phyloP scores from a whole-genome alignment of 2,797 vertebrate genomes.

The Typhlichthys subterraneus region DNA sequence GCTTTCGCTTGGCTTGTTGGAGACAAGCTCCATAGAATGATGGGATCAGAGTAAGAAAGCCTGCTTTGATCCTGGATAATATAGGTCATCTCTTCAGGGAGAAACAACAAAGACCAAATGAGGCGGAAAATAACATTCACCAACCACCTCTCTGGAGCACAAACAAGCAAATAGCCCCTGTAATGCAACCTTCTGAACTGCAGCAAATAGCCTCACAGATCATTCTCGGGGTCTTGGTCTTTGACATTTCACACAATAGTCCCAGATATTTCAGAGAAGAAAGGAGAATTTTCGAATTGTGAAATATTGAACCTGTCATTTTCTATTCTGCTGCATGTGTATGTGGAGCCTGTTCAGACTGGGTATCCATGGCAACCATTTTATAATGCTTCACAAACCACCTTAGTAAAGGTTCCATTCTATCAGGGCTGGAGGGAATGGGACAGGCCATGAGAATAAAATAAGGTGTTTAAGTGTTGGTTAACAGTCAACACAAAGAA shows the following conservation, averaged over 20 bases:
- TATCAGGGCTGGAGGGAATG: constrained; percentile 62
- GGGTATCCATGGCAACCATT: constrained; percentile 80
- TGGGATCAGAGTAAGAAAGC: constrained; percentile 56
- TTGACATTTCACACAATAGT: constrained; percentile 41
- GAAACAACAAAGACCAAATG: constrained; percentile 71
- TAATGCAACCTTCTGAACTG: constrained; percentile 20
- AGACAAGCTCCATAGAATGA: constrained; percentile 44
- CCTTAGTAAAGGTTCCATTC: constrained; percentile 74
- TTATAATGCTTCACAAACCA: constrained; percentile 77
- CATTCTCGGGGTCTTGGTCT: constrained; percentile 48
- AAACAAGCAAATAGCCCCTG: constrained; percentile 44
- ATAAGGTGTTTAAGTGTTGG: constrained; percentile 53
- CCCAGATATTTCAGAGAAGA: constrained; percentile 23
- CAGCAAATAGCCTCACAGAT: constrained; percentile 14
- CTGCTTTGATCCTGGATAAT: constrained; percentile 78
- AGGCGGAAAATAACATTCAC: constrained; percentile 62
- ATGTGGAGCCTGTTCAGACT: constrained; percentile 68
- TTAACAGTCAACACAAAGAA: constrained; percentile 20
- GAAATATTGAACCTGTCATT: constrained; percentile 75
- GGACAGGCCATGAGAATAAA: constrained; percentile 48
- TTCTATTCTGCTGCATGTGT: constrained; percentile 67
- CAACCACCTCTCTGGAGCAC: constrained; percentile 50
- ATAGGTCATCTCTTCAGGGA: constrained; percentile 79
- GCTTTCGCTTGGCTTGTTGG: constrained; percentile 48
- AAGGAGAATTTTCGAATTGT: constrained; percentile 35